These are phyloP conservation scores for Melinaea marsaeus DNA, from an alignment of 2,888 invertebrate species.

Conservation along the genomic window DNA sequence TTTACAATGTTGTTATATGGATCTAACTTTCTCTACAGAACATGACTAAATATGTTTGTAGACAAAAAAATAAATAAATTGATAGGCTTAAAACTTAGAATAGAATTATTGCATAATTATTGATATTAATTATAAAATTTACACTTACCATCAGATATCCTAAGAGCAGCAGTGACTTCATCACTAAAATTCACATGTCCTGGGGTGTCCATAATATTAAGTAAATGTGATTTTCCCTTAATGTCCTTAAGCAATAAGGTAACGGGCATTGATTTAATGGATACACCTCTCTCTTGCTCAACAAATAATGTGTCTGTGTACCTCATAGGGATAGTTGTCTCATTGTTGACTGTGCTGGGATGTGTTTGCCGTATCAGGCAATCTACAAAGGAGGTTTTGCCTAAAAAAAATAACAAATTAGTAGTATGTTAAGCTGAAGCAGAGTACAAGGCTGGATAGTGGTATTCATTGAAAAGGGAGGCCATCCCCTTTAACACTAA, in stretches of 20 bases:
- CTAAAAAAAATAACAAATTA: slow-evolving; percentile 45
- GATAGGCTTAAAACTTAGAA: no score
- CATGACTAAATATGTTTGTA: no score
- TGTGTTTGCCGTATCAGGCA: slow-evolving; percentile 98
- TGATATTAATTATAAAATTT: not conserved
- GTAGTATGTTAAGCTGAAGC: no score
- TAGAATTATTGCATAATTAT: not conserved
- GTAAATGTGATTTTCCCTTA: slow-evolving; percentile 95
- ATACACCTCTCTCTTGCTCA: slow-evolving; percentile 97
- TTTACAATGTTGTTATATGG: no score
- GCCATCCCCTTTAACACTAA: no score
- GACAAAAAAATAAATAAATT: no score
- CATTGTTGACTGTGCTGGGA: slow-evolving; percentile 87
- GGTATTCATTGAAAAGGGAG: slow-evolving; percentile 3
- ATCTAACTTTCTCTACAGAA: no score
- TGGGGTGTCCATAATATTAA: slow-evolving; percentile 98
- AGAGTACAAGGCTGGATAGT: no score
- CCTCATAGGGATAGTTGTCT: slow-evolving; percentile 86
- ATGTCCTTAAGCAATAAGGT: slow-evolving; percentile 95
- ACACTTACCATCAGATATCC: slow-evolving; percentile 83
- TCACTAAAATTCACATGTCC: slow-evolving; percentile 99
- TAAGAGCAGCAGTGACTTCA: slow-evolving; percentile 97
- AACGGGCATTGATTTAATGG: slow-evolving; percentile 97
- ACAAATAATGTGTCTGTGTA: slow-evolving; percentile 98
- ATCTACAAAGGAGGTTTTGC: slow-evolving; percentile 98